A percentile compares a stretch with the other conserved stretches of the same genome.
Conservation (phyloP, 2,888 invertebrate genomes). For the Andrena bucephala region DNA sequence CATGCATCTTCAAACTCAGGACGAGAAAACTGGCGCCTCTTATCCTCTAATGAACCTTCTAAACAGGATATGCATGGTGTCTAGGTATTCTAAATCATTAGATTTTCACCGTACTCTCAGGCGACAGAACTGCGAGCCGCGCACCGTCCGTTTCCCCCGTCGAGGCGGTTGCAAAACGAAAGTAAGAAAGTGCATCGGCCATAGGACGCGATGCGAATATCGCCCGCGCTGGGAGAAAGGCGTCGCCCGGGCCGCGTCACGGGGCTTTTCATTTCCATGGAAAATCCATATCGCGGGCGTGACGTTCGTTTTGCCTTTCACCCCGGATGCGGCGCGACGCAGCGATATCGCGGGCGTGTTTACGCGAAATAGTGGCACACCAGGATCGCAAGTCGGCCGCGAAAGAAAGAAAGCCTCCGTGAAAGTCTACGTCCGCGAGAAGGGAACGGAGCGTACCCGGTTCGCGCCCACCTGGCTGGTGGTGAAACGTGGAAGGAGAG, state of each 20-base stretch:
- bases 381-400: conserved; percentile 56
- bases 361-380: conserved; percentile 52
- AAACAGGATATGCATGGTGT: background rate
- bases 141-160: background rate
- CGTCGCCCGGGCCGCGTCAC: conserved; percentile 32
- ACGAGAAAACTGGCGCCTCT: background rate
- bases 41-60: too few relatives aligned
- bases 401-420: conserved; percentile 71
- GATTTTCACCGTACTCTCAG: conserved; percentile 10
- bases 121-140: conserved; percentile 1
- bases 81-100: background rate
- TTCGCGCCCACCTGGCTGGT: conserved; percentile 4
- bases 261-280: conserved; percentile 61
- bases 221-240: conserved; percentile 44
- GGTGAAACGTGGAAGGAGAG: conserved; percentile 59
- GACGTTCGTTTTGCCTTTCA: conserved; percentile 79
- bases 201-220: conserved; percentile 15
- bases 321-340: conserved; percentile 74
- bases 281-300: conserved; percentile 54
- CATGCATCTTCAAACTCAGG: background rate
- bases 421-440: conserved; percentile 67
- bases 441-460: conserved; percentile 25
- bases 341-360: conserved; percentile 53
- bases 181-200: conserved; percentile 54
- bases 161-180: conserved; percentile 46